Base-by-base conservation (phyloP, 2,113 vertebrate species). In the Thomomys bottae region DNA sequence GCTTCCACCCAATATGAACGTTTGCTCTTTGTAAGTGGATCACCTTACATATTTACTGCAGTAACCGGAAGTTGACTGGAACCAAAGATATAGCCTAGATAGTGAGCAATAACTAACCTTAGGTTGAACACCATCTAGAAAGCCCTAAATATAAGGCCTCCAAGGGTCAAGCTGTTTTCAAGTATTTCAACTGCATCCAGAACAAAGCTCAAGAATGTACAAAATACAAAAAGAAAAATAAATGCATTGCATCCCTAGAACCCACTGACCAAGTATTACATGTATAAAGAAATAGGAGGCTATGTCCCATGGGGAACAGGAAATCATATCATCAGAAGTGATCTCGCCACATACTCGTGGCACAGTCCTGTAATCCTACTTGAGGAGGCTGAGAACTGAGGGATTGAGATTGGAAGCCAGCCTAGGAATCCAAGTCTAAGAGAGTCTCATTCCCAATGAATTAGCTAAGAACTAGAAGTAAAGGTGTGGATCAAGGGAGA, bases 241-340 rank as follows among this genome's bases (percentile, higher is more conserved):
- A 88, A 81, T 54, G 49, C 14, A 15, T 54, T 18, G 15, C 5
- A 68, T 40, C 42, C 24, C 40, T 64, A 24, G 30, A 54, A 42
- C 63, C 45, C 64, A 54, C 59, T 87, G 67, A 66, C 63, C 84
- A 89, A 57, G 77, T 24, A 32, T 9, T 21, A 82, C 38, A 24
- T 68, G 1, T 75, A 36, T 38, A 73, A 67, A 91, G 85, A 80
- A 83, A 28, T 54, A 67, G 63, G 34, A 67, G 59, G 89, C 77
- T 63, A n/a, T 38, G 54, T 82, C 8, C 63, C 32, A 64, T 1
- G 64, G 87, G 59, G 42, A 89, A 76, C 49, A 85, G 77, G n/a
- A 87, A 89, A 79, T 34, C 42, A 81, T 14, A 57, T 24, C 59
- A 70, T 94, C 84, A 87, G 49, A 83, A 67, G 30, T 71, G 63